phyloP scores from a whole-genome alignment of 2,797 vertebrate genomes.

The Nyctalus aviator region DNA sequence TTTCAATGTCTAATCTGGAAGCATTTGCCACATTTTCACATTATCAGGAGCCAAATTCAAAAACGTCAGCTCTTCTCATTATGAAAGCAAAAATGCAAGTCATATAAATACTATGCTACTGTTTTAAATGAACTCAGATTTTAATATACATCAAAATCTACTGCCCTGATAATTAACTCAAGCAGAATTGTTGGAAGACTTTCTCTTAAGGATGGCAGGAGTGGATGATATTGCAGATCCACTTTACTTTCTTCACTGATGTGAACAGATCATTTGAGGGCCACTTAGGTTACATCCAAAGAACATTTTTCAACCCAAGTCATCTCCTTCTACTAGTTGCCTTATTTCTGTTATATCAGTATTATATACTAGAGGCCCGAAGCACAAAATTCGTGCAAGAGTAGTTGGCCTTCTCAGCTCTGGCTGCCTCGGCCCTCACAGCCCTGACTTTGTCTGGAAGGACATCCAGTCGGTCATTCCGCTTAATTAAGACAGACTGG shows the following conservation, averaged over 20 bases:
- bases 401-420: too few species aligned
- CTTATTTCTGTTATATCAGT: background rate
- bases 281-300: background rate
- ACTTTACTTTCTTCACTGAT: background rate
- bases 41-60: background rate
- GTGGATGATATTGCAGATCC: background rate
- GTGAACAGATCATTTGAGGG: background rate
- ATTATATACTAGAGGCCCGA: background rate
- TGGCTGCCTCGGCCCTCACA: too few species aligned
- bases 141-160: slow-evolving; percentile 41
- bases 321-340: background rate
- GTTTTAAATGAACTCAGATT: slow-evolving; percentile 52
- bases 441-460: too few species aligned
- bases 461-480: too few species aligned
- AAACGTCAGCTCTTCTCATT: slow-evolving; percentile 41
- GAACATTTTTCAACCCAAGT: slow-evolving; percentile 3
- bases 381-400: too few species aligned
- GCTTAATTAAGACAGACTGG: background rate
- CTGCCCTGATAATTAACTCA: background rate
- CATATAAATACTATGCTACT: slow-evolving; percentile 8
- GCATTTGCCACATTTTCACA: slow-evolving; percentile 23
- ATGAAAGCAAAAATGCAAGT: slow-evolving; percentile 6
- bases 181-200: slow-evolving; percentile 28
- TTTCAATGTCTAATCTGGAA: slow-evolving; percentile 33
- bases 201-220: background rate